These are phyloP conservation scores for Ormyrus rosae DNA, from an alignment of 2,888 invertebrate genomes.

Conservation along the genomic window DNA sequence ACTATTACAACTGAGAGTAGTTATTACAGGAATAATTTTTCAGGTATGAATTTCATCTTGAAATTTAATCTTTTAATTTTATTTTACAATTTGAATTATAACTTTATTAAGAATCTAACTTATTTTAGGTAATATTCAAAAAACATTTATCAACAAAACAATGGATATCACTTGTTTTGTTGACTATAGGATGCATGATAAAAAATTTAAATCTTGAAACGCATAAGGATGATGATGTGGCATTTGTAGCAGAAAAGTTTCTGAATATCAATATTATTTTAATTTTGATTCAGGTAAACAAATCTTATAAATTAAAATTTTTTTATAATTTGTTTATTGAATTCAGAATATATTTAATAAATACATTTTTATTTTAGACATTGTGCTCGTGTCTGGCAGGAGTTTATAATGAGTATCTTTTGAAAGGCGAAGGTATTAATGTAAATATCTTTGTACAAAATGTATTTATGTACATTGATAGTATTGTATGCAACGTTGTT, in stretches of 20 bases:
- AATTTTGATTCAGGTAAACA: constrained; percentile 75
- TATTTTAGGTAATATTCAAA: constrained; percentile 87
- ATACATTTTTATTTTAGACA: constrained; percentile 80
- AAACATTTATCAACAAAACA: constrained; percentile 88
- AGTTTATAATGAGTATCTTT: constrained; percentile 95
- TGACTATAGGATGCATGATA: constrained; percentile 93
- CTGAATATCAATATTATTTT: constrained; percentile 72
- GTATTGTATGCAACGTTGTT: constrained; percentile 92
- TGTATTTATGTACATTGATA: constrained; percentile 96
- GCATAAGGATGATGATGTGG: constrained; percentile 73
- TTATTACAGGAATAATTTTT: constrained; percentile 93
- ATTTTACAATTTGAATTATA: constrained; percentile 45
- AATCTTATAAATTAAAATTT: constrained; percentile 19
- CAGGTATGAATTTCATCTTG: constrained; percentile 80
- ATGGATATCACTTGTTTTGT: constrained; percentile 91
- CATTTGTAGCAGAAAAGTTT: constrained; percentile 63
- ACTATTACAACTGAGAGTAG: constrained; percentile 92
- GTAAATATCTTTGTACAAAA: constrained; percentile 95
- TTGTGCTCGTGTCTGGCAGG: constrained; percentile 96
- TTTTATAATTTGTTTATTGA: constrained; percentile 14
- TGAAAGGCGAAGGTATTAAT: constrained; percentile 90
- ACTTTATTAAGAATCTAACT: constrained; percentile 16
- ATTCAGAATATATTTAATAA: constrained; percentile 19
- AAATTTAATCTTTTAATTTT: constrained; percentile 31
- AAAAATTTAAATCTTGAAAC: constrained; percentile 84